phyloP scores from a whole-genome alignment of 2,113 vertebrate species.

The Indicator maculatus region DNA sequence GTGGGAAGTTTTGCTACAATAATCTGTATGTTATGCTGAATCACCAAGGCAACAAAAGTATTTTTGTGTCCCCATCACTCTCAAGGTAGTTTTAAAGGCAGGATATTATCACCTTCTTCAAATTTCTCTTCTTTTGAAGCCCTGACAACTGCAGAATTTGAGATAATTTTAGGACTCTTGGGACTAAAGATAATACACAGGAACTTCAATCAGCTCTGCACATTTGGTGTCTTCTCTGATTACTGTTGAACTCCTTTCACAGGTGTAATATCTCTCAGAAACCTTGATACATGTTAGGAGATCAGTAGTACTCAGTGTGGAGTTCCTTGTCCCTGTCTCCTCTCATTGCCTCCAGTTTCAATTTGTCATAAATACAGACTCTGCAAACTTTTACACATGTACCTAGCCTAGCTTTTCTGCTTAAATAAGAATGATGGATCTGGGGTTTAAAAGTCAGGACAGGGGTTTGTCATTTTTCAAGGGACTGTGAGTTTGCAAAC shows the following conservation, averaged over 20 bases:
- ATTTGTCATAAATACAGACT: background rate
- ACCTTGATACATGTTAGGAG: background rate
- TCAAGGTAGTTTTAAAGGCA: background rate
- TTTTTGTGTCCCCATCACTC: background rate
- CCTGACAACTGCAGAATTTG: background rate
- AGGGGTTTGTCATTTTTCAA: background rate
- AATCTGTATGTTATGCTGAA: background rate
- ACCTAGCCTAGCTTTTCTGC: no score
- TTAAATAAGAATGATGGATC: background rate
- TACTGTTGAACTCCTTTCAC: background rate
- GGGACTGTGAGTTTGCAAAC: background rate
- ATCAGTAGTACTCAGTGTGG: background rate
- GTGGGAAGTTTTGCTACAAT: background rate
- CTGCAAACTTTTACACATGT: background rate
- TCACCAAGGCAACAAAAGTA: background rate
- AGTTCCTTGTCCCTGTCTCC: background rate
- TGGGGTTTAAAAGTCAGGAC: background rate
- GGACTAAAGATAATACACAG: background rate
- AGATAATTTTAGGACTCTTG: background rate
- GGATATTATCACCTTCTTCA: background rate
- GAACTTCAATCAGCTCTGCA: background rate
- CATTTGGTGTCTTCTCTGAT: background rate
- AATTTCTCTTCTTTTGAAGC: background rate
- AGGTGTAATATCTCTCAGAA: background rate
- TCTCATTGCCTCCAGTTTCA: background rate